These are phyloP conservation scores for Stramonita haemastoma DNA, from an alignment of 2,888 invertebrate genomes.

Conservation along the genomic window DNA sequence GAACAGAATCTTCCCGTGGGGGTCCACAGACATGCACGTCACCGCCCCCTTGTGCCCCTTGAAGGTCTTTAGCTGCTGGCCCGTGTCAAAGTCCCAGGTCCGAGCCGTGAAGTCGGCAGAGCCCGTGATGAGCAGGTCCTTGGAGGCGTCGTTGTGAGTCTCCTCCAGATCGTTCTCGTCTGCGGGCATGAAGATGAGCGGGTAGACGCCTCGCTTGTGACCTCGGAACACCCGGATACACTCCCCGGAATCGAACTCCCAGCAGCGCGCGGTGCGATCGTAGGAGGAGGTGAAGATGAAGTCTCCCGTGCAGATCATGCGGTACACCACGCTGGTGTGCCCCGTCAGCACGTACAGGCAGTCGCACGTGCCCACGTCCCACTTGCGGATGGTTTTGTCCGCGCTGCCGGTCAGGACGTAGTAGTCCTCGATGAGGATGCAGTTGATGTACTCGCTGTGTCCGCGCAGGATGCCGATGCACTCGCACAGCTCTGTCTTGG, in stretches of 20 bases:
- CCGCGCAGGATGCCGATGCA: constrained; percentile 79
- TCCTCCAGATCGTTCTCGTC: constrained; percentile 73
- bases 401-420: constrained; percentile 79
- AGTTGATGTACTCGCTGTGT: constrained; percentile 79
- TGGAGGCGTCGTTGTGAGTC: constrained; percentile 67
- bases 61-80: constrained; percentile 74
- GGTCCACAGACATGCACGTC: constrained; percentile 78
- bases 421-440: constrained; percentile 78
- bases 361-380: constrained; percentile 79
- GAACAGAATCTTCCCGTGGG: constrained; percentile 76
- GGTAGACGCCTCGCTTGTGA: constrained; percentile 79
- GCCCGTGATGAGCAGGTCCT: constrained; percentile 76
- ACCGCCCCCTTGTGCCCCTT: constrained; percentile 79
- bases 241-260: constrained; percentile 79
- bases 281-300: constrained; percentile 77
- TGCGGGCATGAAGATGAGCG: constrained; percentile 79
- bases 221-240: constrained; percentile 77
- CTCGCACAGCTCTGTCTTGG: constrained; percentile 77
- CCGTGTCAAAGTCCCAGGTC: constrained; percentile 77
- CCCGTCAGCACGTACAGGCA: constrained; percentile 78
- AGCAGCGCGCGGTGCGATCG: constrained; percentile 77
- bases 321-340: constrained; percentile 78
- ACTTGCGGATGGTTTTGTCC: constrained; percentile 79
- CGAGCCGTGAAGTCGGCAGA: constrained; percentile 77
- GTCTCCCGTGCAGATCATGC: constrained; percentile 78